Evolutionary conservation across 1,140 invertebrate species (phyloP), one percentile per base, ranked within the genome.

Genomic region (Monochamus saltuarius): DNA sequence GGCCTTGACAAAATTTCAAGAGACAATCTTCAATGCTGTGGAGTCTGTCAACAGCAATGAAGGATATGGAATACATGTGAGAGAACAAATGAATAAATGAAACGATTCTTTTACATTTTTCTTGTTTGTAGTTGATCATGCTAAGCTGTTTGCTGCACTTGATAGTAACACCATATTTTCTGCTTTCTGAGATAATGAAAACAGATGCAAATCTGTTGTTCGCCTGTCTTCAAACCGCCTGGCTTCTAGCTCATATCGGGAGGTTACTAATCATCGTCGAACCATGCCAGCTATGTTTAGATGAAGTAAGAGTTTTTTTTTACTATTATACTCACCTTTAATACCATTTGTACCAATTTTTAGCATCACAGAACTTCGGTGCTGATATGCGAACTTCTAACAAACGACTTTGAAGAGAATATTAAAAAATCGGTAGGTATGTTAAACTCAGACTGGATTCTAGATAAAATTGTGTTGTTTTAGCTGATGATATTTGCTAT

Each of bases 131-230:
- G 66, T 50, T 84, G 1, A 83, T 86, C 7, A 78, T 86, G 2
- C 78, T 88, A 11, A 87, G 85, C 0, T 87, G 85, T 39, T 69
- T 89, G 35, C 77, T 89, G 59, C 87, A 89, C 65, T 73, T 89
- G 11, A 85, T 89, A 13, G 86, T 88, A 11, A 88, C 87, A 0
- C 84, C 86, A 0, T 89, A 88, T 69, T 88, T 89, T 69, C 74
- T 88, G 1, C 84, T 88, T 46, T 78, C 85, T 69, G 85, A 88
- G 68, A 75, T 85, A 16, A 71, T 77, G n/a, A 75, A 72, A 34
- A 1, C n/a, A 11, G 76, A 67, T 62, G 64, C 68, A 35, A 69
- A 77, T 64, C 73, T 63, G 63, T 73, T 73, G 50, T 81, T 70
- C 74, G 74, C 64, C 45, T 82, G 52, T 29, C 78, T 87, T 7